Percentiles rank a stretch among this genome's conserved stretches.
Evolutionary conservation across 1,140 invertebrate species (phyloP).

Genomic region (Drosophila navojoa): DNA sequence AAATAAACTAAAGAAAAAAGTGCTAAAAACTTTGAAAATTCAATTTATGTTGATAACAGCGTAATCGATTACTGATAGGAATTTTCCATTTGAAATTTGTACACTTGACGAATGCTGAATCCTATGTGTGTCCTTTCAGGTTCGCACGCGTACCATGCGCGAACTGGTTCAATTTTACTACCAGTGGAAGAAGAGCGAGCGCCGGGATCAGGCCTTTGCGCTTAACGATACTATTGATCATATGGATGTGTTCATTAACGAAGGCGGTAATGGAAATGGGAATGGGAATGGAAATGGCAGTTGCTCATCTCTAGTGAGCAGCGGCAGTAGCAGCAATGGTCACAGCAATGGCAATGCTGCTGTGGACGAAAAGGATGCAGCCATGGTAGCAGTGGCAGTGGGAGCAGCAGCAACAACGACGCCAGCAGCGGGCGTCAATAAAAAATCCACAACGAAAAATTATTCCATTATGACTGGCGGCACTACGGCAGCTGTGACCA

Average conservation of each 20-base stretch:
- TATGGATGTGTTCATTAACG: conserved; percentile 80
- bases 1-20: no score
- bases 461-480: conserved; percentile 74
- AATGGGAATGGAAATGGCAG: conserved; percentile 21
- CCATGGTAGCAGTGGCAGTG: background rate
- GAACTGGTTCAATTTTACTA: conserved; percentile 99
- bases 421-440: background rate
- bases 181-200: conserved; percentile 99
- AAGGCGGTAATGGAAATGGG: conserved; percentile 40
- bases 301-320: conserved; percentile 20
- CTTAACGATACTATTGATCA: conserved; percentile 79
- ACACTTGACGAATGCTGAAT: no score
- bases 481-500: conserved; percentile 5
- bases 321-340: conserved; percentile 23
- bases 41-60: no score
- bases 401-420: background rate
- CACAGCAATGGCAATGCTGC: conserved; percentile 28
- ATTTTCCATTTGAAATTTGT: background rate
- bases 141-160: conserved; percentile 96
- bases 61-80: no score
- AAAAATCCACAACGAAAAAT: conserved; percentile 49
- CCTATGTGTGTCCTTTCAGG: conserved; percentile 74
- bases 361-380: conserved; percentile 36
- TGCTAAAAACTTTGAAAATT: no score
- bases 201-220: conserved; percentile 90